Percentiles rank a stretch among this genome's conserved stretches.
Evolutionary conservation across 2,888 invertebrate genomes (phyloP).

Genomic region (Drosophila diplacantha): DNA sequence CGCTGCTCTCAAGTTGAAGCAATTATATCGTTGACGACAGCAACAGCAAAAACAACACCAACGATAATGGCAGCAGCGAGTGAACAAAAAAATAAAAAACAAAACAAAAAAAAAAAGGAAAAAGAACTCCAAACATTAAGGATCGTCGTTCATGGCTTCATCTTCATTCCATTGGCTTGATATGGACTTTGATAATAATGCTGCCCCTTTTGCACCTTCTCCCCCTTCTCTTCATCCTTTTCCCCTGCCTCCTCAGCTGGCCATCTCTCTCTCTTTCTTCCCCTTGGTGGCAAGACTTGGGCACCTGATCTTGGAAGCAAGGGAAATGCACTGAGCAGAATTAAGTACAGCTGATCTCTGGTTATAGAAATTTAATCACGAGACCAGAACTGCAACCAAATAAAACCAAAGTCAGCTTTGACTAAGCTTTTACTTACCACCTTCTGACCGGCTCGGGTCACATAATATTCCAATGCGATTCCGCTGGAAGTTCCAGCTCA

Average conservation of each 20-base stretch:
- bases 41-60: constrained; percentile 12
- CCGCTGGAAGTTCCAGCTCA: constrained; percentile 2
- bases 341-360: not conserved
- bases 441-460: not conserved
- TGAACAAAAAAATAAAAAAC: not conserved
- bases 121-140: constrained; percentile 5
- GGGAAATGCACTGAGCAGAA: constrained; percentile 2
- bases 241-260: not conserved
- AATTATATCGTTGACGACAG: constrained; percentile 49
- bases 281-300: not conserved
- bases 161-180: constrained; percentile 37
- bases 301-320: constrained; percentile 9
- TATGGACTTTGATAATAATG: constrained; percentile 26
- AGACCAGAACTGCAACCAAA: not conserved
- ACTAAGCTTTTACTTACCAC: constrained; percentile 3
- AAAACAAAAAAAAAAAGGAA: not conserved
- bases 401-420: not conserved
- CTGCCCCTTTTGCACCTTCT: constrained; percentile 2
- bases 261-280: not conserved
- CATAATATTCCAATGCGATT: not conserved
- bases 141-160: constrained; percentile 26
- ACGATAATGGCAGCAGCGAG: constrained; percentile 7
- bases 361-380: not conserved
- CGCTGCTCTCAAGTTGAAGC: constrained; percentile 18
- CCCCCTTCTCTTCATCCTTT: not conserved